These are phyloP conservation scores for Nomada flava DNA, from an alignment of 2,888 invertebrate species.

Conservation along the genomic window DNA sequence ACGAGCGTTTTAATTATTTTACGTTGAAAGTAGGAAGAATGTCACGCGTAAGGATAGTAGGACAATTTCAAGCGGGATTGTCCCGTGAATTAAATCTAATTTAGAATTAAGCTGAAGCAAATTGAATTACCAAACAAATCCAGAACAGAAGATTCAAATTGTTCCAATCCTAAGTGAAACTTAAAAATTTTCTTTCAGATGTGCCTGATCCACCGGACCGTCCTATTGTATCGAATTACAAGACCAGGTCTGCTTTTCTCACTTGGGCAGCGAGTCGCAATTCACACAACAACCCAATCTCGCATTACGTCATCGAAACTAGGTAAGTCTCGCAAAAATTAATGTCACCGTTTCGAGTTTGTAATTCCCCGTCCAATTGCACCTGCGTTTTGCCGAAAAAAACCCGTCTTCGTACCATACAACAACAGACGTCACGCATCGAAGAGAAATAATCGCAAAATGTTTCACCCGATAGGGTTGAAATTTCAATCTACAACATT, in stretches of 20 bases:
- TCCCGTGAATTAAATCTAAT: too few relatives aligned
- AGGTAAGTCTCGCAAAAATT: constrained; percentile 86
- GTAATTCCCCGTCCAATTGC: constrained; percentile 17
- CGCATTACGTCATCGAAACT: constrained; percentile 90
- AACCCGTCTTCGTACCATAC: neutral
- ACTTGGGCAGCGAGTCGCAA: constrained; percentile 91
- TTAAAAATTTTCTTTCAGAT: constrained; percentile 85
- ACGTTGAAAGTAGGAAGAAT: neutral
- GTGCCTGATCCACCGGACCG: constrained; percentile 90
- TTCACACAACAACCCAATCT: constrained; percentile 89
- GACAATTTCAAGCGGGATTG: too few relatives aligned
- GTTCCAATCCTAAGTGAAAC: constrained; percentile 18
- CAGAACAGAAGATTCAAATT: neutral
- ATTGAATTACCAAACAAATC: too few relatives aligned
- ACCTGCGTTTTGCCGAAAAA: constrained; percentile 21
- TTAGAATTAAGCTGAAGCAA: too few relatives aligned
- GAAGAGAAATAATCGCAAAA: too few relatives aligned
- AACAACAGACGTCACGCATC: too few relatives aligned
- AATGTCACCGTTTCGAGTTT: constrained; percentile 26
- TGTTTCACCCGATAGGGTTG: too few relatives aligned
- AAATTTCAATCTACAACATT: neutral
- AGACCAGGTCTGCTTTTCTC: constrained; percentile 90
- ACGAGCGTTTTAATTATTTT: neutral
- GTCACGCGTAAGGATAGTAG: neutral
- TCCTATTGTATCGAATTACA: constrained; percentile 90